Conservation (phyloP, 2,888 invertebrate species). For the Trichogramma dendrolimi region DNA sequence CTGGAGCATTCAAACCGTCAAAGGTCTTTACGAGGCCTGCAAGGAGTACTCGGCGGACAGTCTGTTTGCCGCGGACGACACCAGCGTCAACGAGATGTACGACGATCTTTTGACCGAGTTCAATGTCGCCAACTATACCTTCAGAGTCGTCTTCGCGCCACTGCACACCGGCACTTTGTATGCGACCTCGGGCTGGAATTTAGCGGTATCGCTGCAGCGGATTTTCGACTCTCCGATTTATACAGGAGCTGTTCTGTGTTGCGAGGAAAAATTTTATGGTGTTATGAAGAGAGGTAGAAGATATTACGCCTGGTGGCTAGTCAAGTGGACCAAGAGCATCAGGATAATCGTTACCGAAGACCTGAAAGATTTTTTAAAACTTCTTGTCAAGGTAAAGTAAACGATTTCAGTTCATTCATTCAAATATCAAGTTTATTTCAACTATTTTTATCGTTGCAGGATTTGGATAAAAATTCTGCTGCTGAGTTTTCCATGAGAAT, state of each 20-base stretch:
- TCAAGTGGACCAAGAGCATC: conserved; percentile 38
- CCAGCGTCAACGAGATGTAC: conserved; percentile 35
- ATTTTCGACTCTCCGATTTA: conserved; percentile 41
- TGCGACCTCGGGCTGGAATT: conserved; percentile 40
- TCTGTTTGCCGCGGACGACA: conserved; percentile 38
- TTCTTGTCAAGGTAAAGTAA: conserved; percentile 27
- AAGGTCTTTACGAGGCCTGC: conserved; percentile 41
- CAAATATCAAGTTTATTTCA: neutral
- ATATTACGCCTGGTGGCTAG: conserved; percentile 47
- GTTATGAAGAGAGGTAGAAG: conserved; percentile 37
- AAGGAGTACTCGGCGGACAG: conserved; percentile 40
- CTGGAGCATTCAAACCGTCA: conserved; percentile 43
- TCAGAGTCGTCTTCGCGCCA: conserved; percentile 42
- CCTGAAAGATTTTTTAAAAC: conserved; percentile 40
- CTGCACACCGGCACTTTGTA: conserved; percentile 38
- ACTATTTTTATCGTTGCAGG: conserved; percentile 17
- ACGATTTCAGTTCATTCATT: neutral
- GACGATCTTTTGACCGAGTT: conserved; percentile 42
- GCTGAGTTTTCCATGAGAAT: conserved; percentile 32
- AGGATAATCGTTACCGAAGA: conserved; percentile 38
- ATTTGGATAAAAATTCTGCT: conserved; percentile 34
- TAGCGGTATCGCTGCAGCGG: conserved; percentile 43
- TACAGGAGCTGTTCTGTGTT: conserved; percentile 41
- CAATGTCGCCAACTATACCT: conserved; percentile 44
- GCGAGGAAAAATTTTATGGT: conserved; percentile 41